Evolutionary conservation across 2,888 invertebrate genomes (phyloP).

Genomic region (Campaea margaritaria): DNA sequence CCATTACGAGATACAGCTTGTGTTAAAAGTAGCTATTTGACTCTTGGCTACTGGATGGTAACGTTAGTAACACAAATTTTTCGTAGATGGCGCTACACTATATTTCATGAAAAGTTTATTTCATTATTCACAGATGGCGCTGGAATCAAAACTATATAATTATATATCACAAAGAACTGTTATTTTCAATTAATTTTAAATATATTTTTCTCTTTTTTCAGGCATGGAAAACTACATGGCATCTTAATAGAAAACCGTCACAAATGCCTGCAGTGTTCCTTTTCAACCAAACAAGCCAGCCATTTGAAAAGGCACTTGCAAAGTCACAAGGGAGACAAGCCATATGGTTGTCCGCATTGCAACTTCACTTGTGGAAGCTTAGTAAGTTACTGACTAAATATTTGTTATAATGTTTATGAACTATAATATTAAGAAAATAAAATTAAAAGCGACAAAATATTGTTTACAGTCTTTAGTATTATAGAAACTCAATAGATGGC

Average conservation of each 20-base stretch:
- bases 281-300: slow-evolving; percentile 87
- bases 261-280: slow-evolving; percentile 89
- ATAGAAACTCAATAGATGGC: no score
- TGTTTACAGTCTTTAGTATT: no score
- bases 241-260: slow-evolving; percentile 72
- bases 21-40: no score
- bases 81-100: no score
- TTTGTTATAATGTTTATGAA: no score
- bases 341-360: slow-evolving; percentile 95
- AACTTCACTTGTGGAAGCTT: slow-evolving; percentile 90
- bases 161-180: no score
- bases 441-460: no score
- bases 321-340: slow-evolving; percentile 92
- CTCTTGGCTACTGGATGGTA: no score
- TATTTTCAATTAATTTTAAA: background rate
- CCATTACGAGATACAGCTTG: background rate
- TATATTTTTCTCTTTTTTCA: slow-evolving; percentile 56
- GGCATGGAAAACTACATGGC: slow-evolving; percentile 87
- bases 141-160: slow-evolving; percentile 1
- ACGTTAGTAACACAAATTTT: no score
- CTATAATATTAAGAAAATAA: no score
- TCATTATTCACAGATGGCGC: slow-evolving; percentile 43
- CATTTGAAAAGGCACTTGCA: slow-evolving; percentile 92
- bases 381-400: slow-evolving; percentile 75
- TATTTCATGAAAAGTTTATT: background rate